Evolutionary conservation across 2,113 vertebrate genomes (phyloP).

Genomic region (Mesocricetus auratus): DNA sequence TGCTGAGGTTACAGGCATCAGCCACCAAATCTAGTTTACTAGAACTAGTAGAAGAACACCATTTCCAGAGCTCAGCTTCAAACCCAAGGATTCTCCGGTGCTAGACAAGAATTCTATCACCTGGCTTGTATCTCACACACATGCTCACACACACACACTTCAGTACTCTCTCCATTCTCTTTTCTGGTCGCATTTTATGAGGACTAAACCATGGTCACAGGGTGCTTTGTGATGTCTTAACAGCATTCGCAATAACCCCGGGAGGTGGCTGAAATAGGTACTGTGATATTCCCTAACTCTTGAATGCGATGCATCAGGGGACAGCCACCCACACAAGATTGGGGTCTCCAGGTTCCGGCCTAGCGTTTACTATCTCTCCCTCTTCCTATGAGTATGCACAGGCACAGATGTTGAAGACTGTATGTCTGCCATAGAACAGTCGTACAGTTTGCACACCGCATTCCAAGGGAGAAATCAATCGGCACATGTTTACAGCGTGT

Average conservation of each 20-base stretch:
- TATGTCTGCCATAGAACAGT: neutral
- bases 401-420: neutral
- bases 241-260: neutral
- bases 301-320: neutral
- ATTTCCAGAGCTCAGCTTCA: neutral
- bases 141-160: neutral
- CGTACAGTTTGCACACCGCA: neutral
- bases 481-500: neutral
- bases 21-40: neutral
- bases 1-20: neutral
- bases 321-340: neutral
- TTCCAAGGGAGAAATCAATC: conserved; percentile 45
- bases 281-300: neutral
- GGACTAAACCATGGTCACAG: neutral
- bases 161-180: neutral
- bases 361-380: neutral
- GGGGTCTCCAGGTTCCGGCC: neutral
- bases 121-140: neutral
- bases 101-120: too few relatives aligned
- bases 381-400: too few relatives aligned
- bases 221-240: neutral
- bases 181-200: conserved; percentile 19
- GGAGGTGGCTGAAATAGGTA: neutral
- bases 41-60: too few relatives aligned
- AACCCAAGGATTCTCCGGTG: too few relatives aligned